These are phyloP conservation scores for Enteromius radiatus DNA, from an alignment of 2,797 vertebrate species.

Conservation along the genomic window DNA sequence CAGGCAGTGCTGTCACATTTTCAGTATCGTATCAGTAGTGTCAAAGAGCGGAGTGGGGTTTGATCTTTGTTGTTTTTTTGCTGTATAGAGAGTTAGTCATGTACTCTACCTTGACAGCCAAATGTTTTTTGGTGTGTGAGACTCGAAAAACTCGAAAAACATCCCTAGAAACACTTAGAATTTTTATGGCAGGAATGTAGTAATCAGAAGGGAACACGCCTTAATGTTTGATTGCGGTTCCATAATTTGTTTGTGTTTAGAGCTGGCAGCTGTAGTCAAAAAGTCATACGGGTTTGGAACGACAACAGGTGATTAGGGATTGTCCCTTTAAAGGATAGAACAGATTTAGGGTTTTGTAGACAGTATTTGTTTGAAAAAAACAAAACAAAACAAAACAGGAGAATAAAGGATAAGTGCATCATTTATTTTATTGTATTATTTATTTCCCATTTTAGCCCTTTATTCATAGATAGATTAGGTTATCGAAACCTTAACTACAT, in stretches of 20 bases:
- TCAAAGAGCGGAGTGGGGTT: slow-evolving; percentile 12
- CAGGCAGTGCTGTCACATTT: slow-evolving; percentile 23
- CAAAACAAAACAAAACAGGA: too few species aligned
- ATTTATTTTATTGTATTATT: not conserved
- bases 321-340: not conserved
- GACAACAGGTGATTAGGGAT: not conserved
- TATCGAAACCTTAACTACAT: not conserved
- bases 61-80: not conserved
- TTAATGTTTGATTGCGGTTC: not conserved
- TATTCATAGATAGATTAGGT: not conserved
- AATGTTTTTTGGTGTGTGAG: not conserved
- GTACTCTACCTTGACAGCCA: not conserved
- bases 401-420: not conserved
- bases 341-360: not conserved
- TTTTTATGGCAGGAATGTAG: not conserved
- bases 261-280: not conserved
- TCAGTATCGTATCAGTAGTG: not conserved
- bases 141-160: not conserved
- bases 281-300: not conserved
- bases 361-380: not conserved
- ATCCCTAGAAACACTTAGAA: not conserved
- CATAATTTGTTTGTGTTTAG: not conserved
- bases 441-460: not conserved
- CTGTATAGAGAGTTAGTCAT: not conserved
- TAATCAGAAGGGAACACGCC: not conserved